Evolutionary conservation across 2,888 invertebrate species (phyloP).

Genomic region (Tribolium freemani): DNA sequence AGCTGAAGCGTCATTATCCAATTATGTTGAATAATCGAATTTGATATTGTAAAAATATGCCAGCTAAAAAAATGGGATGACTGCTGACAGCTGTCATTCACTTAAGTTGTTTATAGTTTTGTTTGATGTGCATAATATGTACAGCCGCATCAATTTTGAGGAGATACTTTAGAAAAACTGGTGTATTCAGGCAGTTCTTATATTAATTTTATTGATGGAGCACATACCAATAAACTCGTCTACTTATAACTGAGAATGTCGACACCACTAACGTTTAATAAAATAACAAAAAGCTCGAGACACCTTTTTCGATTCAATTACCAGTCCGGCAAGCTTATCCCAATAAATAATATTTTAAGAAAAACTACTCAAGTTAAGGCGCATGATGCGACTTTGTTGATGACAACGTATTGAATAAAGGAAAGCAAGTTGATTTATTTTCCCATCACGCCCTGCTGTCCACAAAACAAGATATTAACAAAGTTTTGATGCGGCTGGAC

Average conservation of each 20-base stretch:
- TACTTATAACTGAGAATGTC: constrained; percentile 52
- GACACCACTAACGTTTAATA: constrained; percentile 50
- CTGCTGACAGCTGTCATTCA: constrained; percentile 40
- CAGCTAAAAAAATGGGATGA: neutral
- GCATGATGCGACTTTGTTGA: neutral
- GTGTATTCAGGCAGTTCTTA: constrained; percentile 42
- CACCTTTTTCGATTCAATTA: constrained; percentile 34
- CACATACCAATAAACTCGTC: constrained; percentile 50
- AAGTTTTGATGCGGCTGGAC: constrained; percentile 57
- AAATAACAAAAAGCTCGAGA: constrained; percentile 46
- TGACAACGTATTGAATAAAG: constrained; percentile 31
- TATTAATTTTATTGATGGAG: constrained; percentile 51
- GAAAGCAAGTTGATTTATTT: constrained; percentile 53
- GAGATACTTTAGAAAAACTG: constrained; percentile 26
- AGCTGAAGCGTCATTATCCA: constrained; percentile 23
- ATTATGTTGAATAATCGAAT: constrained; percentile 16
- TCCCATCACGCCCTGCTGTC: constrained; percentile 57
- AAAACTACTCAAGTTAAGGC: neutral
- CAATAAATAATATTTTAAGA: constrained; percentile 18
- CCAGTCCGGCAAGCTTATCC: constrained; percentile 21
- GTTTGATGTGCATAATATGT: constrained; percentile 27
- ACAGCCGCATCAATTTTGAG: constrained; percentile 26
- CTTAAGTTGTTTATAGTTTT: constrained; percentile 39
- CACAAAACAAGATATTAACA: constrained; percentile 63
- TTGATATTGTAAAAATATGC: constrained; percentile 2